These are phyloP conservation scores for Rhingia campestris DNA, from an alignment of 2,888 invertebrate genomes.

Conservation along the genomic window DNA sequence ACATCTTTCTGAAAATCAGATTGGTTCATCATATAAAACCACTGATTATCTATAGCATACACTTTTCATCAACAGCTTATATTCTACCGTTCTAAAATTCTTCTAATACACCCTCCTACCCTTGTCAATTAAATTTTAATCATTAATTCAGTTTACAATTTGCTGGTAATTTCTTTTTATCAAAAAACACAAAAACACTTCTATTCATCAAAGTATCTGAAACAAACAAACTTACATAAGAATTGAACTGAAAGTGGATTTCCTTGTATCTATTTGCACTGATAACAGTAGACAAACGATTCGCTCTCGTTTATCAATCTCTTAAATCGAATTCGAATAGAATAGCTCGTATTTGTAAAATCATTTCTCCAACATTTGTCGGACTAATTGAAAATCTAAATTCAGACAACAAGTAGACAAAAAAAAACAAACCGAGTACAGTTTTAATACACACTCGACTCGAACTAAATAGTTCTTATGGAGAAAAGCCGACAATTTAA, in stretches of 20 bases:
- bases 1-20: too few relatives aligned
- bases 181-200: slow-evolving; percentile 3
- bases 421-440: slow-evolving; percentile 13
- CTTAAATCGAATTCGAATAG: slow-evolving; percentile 58
- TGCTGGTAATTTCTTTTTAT: neutral
- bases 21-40: too few relatives aligned
- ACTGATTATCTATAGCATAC: too few relatives aligned
- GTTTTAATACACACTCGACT: neutral
- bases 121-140: too few relatives aligned
- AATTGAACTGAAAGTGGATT: slow-evolving; percentile 59
- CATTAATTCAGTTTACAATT: too few relatives aligned
- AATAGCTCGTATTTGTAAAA: slow-evolving; percentile 57
- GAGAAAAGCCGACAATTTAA: slow-evolving; percentile 37
- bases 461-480: slow-evolving; percentile 35
- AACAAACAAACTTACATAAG: slow-evolving; percentile 46
- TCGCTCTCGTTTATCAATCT: slow-evolving; percentile 54
- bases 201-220: neutral
- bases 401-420: slow-evolving; percentile 30
- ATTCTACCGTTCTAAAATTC: too few relatives aligned
- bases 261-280: slow-evolving; percentile 53
- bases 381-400: slow-evolving; percentile 69
- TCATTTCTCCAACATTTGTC: slow-evolving; percentile 67
- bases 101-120: too few relatives aligned
- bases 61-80: too few relatives aligned
- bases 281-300: slow-evolving; percentile 53